Evolutionary conservation across 2,888 invertebrate genomes (phyloP).

Genomic region (Lithophane ornitopus): DNA sequence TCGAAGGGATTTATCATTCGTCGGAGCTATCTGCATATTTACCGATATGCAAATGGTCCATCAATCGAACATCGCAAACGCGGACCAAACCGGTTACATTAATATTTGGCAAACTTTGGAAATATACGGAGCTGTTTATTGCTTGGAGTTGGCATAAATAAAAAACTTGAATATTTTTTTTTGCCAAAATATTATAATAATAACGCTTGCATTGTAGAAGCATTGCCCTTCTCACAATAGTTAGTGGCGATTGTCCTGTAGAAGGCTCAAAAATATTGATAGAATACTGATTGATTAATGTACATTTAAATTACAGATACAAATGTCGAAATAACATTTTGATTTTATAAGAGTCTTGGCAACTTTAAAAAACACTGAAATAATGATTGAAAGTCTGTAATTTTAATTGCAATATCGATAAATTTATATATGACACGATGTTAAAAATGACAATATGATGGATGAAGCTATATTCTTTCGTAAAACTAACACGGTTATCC

Average conservation of each 20-base stretch:
- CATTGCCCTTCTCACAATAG: neutral
- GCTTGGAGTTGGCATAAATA: neutral
- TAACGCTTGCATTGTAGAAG: too few species aligned
- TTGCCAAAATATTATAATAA: too few species aligned
- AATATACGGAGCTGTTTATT: constrained; percentile 11
- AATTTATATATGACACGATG: neutral
- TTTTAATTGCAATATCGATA: neutral
- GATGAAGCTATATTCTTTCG: neutral
- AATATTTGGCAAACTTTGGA: constrained; percentile 31
- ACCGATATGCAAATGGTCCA: constrained; percentile 50
- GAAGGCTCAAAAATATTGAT: neutral
- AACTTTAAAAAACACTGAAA: neutral
- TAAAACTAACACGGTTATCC: neutral
- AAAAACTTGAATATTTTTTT: neutral
- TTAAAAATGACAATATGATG: neutral
- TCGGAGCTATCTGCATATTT: constrained; percentile 47
- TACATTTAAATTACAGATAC: neutral
- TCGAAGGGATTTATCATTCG: constrained; percentile 30
- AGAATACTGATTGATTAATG: neutral
- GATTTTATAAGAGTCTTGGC: neutral
- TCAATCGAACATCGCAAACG: constrained; percentile 47
- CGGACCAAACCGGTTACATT: constrained; percentile 35
- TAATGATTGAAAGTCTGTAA: neutral
- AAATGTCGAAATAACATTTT: neutral
- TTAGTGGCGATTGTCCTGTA: neutral